Conservation (phyloP, 2,888 invertebrate genomes). For the Meiosimyza platycephala region DNA sequence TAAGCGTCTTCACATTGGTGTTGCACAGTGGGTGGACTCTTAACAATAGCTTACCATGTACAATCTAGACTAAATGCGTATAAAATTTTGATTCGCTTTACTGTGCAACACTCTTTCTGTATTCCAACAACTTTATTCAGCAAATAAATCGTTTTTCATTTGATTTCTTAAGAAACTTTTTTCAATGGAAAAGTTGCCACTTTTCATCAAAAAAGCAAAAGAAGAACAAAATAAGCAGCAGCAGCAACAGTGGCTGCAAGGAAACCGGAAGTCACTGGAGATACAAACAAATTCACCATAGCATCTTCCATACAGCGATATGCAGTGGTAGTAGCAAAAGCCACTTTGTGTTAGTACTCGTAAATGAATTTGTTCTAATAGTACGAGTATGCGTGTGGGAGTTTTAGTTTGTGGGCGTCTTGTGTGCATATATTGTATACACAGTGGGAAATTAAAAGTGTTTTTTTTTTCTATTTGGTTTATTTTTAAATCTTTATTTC, state of each 20-base stretch:
- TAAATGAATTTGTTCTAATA: constrained; percentile 10
- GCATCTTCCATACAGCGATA: background rate
- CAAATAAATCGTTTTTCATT: constrained; percentile 32
- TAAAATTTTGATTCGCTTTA: no score
- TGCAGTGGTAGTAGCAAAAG: background rate
- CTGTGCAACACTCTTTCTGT: no score
- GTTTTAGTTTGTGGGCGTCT: background rate
- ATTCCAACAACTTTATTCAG: constrained; percentile 8
- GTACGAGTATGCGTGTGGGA: background rate
- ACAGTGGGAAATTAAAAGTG: no score
- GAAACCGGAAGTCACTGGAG: constrained; percentile 6
- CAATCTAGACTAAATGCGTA: no score
- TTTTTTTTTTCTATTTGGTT: no score
- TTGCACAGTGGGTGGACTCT: no score
- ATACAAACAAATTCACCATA: constrained; percentile 12
- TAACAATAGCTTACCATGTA: no score
- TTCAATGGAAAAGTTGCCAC: no score
- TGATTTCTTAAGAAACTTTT: constrained; percentile 22
- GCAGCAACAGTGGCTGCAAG: no score
- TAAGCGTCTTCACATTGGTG: constrained; percentile 6
- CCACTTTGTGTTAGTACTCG: constrained; percentile 13
- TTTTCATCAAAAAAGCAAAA: no score
- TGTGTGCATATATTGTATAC: background rate
- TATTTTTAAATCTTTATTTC: no score
- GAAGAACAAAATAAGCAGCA: no score